phyloP scores from a whole-genome alignment of 2,797 vertebrate genomes.

The Microctenopoma stevenorrisi region DNA sequence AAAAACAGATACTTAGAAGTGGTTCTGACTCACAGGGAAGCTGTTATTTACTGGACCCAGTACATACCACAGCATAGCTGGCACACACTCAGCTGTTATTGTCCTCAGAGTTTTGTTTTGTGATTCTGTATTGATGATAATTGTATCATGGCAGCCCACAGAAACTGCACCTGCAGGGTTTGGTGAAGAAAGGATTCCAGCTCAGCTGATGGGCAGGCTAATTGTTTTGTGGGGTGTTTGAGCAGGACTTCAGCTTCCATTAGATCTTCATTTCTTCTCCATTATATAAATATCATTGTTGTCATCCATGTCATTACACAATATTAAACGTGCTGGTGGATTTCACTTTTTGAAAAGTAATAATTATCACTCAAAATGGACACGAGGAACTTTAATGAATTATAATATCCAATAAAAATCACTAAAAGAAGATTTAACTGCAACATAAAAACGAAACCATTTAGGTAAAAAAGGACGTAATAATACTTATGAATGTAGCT shows the following conservation, averaged over 20 bases:
- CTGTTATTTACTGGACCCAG: slow-evolving; percentile 8
- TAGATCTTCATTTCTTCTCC: neutral
- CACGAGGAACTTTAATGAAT: neutral
- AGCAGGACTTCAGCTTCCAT: no score
- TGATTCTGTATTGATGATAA: neutral
- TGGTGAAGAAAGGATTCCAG: neutral
- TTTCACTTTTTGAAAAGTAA: neutral
- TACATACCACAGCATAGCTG: neutral
- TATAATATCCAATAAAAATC: no score
- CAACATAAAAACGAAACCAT: no score
- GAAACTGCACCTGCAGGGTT: neutral
- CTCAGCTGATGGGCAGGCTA: neutral
- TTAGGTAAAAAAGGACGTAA: neutral
- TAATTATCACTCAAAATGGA: neutral
- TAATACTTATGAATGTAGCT: neutral
- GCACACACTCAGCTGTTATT: neutral
- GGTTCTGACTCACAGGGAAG: slow-evolving; percentile 11
- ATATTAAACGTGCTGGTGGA: neutral
- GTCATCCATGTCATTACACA: neutral
- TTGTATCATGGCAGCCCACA: neutral
- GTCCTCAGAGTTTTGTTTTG: neutral
- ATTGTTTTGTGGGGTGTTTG: no score
- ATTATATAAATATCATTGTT: neutral
- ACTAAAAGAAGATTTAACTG: no score
- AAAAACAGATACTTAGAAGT: neutral